These are phyloP conservation scores for Lamellibrachia satsuma DNA, from an alignment of 2,888 invertebrate species.

Conservation along the genomic window DNA sequence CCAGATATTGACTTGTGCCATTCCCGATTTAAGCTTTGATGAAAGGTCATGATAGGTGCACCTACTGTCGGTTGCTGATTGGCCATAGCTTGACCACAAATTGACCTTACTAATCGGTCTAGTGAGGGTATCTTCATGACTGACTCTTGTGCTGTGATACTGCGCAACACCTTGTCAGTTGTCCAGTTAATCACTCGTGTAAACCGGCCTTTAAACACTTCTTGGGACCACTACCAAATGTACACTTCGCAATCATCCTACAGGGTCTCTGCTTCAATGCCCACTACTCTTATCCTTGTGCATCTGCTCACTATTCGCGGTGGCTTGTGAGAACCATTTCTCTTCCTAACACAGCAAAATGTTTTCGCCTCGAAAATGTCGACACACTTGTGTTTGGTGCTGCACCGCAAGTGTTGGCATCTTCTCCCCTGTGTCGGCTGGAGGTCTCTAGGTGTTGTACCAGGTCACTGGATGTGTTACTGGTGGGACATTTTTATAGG, in stretches of 20 bases:
- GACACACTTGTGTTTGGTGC: neutral
- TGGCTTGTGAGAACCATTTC: neutral
- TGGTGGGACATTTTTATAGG: neutral
- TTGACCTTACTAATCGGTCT: too few relatives aligned
- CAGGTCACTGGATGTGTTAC: neutral
- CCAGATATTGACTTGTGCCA: too few relatives aligned
- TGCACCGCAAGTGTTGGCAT: neutral
- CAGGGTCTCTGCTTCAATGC: neutral
- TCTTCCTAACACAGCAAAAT: slow-evolving; percentile 12
- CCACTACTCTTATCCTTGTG: neutral
- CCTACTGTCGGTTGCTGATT: too few relatives aligned
- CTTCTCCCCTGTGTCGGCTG: neutral
- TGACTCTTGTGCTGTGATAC: too few relatives aligned
- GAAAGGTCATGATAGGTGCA: too few relatives aligned
- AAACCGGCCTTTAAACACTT: neutral
- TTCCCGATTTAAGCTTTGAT: too few relatives aligned
- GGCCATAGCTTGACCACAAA: too few relatives aligned
- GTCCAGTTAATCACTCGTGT: too few relatives aligned
- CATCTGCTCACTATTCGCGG: neutral
- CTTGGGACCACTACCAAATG: neutral
- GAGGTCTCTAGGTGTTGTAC: neutral
- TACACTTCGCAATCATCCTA: neutral
- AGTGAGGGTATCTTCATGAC: too few relatives aligned
- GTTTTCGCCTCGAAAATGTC: slow-evolving; percentile 17
- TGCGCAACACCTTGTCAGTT: too few relatives aligned